These are phyloP conservation scores for Argopecten irradians DNA, from an alignment of 1,140 invertebrate genomes.

Conservation along the genomic window DNA sequence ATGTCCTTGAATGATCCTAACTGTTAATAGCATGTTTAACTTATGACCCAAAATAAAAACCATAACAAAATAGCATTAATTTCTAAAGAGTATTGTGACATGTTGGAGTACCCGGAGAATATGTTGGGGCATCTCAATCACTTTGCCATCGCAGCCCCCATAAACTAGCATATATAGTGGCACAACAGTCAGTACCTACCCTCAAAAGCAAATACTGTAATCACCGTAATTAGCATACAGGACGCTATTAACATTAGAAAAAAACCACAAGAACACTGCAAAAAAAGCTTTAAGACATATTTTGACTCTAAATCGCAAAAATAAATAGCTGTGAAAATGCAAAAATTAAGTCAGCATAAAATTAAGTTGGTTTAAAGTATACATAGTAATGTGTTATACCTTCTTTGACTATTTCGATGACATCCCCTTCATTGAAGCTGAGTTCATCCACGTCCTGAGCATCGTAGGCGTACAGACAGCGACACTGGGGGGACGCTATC, in stretches of 20 bases:
- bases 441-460: conserved; percentile 85
- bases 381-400: conserved; percentile 74
- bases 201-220: too few relatives aligned
- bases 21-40: too few relatives aligned
- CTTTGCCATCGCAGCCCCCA: too few relatives aligned
- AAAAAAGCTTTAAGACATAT: neutral
- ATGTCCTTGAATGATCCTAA: too few relatives aligned
- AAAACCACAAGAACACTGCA: neutral
- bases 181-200: too few relatives aligned
- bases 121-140: too few relatives aligned
- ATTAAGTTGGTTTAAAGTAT: neutral
- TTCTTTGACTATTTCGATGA: conserved; percentile 83
- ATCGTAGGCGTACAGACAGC: conserved; percentile 83
- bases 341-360: neutral
- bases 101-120: too few relatives aligned
- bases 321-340: neutral
- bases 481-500: conserved; percentile 79
- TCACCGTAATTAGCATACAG: neutral
- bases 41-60: too few relatives aligned
- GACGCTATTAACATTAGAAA: neutral
- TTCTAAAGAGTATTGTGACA: too few relatives aligned
- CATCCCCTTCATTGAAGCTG: conserved; percentile 81
- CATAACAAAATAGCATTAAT: too few relatives aligned
- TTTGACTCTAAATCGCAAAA: neutral
- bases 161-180: too few relatives aligned